Conservation (phyloP, 2,888 invertebrate genomes). For the Pseudococcus viburni region DNA sequence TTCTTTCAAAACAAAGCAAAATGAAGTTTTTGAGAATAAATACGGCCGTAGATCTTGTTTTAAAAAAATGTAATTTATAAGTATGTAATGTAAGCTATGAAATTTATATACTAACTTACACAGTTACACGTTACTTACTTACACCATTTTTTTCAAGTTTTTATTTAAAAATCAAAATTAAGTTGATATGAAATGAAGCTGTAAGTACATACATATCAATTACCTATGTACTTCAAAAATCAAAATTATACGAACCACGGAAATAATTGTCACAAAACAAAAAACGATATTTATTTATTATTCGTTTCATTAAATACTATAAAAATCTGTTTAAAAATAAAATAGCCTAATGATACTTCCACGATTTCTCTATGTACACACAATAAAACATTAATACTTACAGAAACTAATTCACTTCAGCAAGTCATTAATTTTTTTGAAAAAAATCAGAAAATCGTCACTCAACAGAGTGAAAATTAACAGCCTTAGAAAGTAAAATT, state of each 20-base stretch:
- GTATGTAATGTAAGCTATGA: too few species aligned
- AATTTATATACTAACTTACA: too few species aligned
- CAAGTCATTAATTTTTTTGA: background rate
- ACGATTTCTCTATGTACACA: background rate
- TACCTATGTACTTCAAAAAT: too few species aligned
- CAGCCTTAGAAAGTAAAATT: slow-evolving; percentile 16
- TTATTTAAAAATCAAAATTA: too few species aligned
- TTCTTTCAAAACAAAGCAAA: too few species aligned
- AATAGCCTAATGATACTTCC: background rate
- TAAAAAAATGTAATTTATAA: too few species aligned
- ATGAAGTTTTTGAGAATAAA: too few species aligned
- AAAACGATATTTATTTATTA: background rate
- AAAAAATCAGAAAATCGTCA: background rate
- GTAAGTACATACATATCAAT: too few species aligned
- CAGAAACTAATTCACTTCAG: slow-evolving; percentile 36
- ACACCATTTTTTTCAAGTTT: too few species aligned
- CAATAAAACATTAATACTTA: background rate
- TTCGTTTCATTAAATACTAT: background rate
- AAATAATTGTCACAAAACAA: background rate
- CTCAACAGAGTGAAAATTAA: background rate
- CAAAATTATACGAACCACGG: background rate
- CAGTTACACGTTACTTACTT: too few species aligned
- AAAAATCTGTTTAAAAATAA: background rate
- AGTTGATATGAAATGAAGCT: too few species aligned
- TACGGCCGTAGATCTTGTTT: too few species aligned